Conservation (phyloP, 2,797 vertebrate species). For the Poecile montanus region DNA sequence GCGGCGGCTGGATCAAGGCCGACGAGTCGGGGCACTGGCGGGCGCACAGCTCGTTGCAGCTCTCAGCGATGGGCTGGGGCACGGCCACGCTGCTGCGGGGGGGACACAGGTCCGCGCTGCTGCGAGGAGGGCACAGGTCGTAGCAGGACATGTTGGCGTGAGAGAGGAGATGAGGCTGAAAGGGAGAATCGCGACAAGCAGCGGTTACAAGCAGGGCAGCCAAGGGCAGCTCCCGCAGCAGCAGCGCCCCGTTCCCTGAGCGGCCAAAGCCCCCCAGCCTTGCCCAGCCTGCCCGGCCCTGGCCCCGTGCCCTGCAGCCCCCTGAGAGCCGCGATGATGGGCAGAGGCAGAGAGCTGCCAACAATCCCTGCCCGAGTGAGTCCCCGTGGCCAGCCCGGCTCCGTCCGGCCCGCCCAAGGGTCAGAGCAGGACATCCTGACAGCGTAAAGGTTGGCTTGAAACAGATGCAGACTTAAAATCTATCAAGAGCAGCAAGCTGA, state of each 20-base stretch:
- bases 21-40: not conserved
- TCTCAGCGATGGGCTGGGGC: not conserved
- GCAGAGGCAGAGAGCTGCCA: no score
- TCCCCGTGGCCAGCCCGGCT: no score
- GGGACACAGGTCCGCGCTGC: not conserved
- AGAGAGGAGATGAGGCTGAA: not conserved
- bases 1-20: not conserved
- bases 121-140: not conserved
- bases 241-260: no score
- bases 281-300: no score
- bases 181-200: not conserved
- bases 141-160: not conserved
- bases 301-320: no score
- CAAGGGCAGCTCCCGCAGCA: no score
- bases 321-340: no score
- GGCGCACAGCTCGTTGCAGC: constrained; percentile 1
- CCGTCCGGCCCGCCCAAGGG: not conserved
- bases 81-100: not conserved
- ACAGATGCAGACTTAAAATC: rapidly evolving
- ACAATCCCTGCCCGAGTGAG: not conserved
- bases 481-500: rapidly evolving
- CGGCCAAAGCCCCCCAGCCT: no score
- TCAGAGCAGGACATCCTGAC: not conserved
- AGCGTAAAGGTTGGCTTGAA: rapidly evolving
- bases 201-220: no score